Conservation (phyloP, 1,140 invertebrate genomes). For the Drosophila serrata region DNA sequence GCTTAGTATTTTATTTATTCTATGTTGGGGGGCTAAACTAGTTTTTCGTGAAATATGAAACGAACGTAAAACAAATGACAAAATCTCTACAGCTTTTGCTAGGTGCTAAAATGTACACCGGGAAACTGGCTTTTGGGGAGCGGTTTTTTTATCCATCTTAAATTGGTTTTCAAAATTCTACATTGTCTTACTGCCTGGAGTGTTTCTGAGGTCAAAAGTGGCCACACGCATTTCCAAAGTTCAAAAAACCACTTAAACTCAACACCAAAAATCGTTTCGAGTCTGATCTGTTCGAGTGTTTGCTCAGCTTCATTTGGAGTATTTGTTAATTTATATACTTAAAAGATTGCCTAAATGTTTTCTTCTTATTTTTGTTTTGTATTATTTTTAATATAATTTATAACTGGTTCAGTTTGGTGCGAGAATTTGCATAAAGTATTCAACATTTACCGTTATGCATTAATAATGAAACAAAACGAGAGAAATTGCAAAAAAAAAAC, state of each 20-base stretch:
- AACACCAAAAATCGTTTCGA: conserved; percentile 4
- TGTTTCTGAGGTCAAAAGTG: conserved; percentile 43
- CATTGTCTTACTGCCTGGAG: background rate
- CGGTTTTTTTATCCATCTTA: conserved; percentile 2
- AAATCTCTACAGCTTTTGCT: conserved; percentile 19
- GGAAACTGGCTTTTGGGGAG: conserved; percentile 26
- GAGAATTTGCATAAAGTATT: conserved; percentile 62
- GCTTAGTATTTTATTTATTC: conserved; percentile 65
- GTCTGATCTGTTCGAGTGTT: conserved; percentile 35
- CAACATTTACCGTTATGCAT: conserved; percentile 72
- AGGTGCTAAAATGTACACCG: conserved; percentile 35
- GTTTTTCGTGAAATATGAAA: conserved; percentile 61
- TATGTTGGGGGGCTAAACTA: conserved; percentile 53
- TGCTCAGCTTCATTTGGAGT: conserved; percentile 27
- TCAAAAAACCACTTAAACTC: conserved; percentile 36
- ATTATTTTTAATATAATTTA: conserved; percentile 19
- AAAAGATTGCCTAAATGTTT: conserved; percentile 18
- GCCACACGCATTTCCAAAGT: conserved; percentile 24
- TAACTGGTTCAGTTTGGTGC: conserved; percentile 55
- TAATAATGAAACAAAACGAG: conserved; percentile 40
- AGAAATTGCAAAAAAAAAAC: conserved; percentile 33
- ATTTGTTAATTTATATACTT: conserved; percentile 14
- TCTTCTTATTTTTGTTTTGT: background rate
- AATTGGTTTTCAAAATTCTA: conserved; percentile 8
- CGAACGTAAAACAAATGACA: conserved; percentile 29